These are phyloP conservation scores for Sitta europaea DNA, from an alignment of 2,113 vertebrate genomes.

Conservation along the genomic window DNA sequence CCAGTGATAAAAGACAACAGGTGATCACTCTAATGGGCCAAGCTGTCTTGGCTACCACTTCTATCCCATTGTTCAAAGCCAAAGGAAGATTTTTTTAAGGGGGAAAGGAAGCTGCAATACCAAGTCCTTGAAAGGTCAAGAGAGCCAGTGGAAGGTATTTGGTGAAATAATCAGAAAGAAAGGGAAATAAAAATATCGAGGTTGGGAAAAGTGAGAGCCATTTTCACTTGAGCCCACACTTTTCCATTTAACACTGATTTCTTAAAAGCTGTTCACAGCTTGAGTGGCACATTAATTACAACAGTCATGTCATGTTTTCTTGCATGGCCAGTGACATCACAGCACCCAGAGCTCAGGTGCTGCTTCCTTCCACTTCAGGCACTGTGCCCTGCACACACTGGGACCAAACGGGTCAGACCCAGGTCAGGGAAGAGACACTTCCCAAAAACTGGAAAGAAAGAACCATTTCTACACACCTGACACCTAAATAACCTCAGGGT, in stretches of 20 bases:
- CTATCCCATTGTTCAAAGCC: slow-evolving; percentile 2
- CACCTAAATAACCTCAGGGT: neutral
- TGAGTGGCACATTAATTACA: neutral
- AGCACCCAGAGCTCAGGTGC: neutral
- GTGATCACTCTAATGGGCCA: neutral
- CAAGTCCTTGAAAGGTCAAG: slow-evolving; percentile 13
- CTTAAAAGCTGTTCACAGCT: neutral
- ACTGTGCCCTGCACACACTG: neutral
- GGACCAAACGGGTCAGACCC: neutral
- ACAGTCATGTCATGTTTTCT: neutral
- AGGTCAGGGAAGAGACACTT: neutral
- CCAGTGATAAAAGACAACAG: slow-evolving; percentile 8
- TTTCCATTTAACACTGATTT: neutral
- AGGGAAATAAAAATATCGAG: neutral
- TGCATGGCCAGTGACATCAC: rapidly evolving
- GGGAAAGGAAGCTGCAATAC: neutral
- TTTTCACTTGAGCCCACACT: neutral
- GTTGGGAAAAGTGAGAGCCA: neutral
- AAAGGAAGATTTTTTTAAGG: slow-evolving; percentile 2
- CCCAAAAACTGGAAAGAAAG: neutral
- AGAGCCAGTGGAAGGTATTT: neutral
- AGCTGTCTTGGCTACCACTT: neutral
- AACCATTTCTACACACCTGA: neutral
- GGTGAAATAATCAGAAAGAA: neutral
- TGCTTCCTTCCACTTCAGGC: rapidly evolving